Evolutionary conservation across 1,140 invertebrate species (phyloP).

Genomic region (Chrysopa pallens): DNA sequence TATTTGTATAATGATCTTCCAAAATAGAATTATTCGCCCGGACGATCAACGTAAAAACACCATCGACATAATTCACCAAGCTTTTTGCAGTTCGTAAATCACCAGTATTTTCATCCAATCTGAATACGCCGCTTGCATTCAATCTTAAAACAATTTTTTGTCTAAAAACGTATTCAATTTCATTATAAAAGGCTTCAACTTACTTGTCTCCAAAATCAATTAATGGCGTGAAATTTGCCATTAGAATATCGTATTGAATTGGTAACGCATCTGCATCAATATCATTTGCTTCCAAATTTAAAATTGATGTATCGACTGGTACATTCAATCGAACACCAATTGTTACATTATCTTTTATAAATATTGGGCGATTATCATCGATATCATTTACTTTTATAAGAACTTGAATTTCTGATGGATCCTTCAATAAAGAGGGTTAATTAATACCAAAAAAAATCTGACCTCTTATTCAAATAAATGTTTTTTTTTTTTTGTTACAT

Average conservation of each 20-base stretch:
- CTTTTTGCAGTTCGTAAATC: slow-evolving; percentile 48
- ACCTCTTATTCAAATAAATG: slow-evolving; percentile 5
- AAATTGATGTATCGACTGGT: slow-evolving; percentile 49
- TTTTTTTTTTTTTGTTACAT: neutral
- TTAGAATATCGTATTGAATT: slow-evolving; percentile 42
- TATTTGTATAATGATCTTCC: slow-evolving; percentile 26
- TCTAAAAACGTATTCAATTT: neutral
- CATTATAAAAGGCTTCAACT: neutral
- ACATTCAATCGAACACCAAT: slow-evolving; percentile 57
- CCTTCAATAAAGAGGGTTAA: slow-evolving; percentile 23
- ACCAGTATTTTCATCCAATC: slow-evolving; percentile 42
- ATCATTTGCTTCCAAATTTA: slow-evolving; percentile 45
- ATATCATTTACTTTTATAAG: slow-evolving; percentile 46
- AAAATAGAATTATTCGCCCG: slow-evolving; percentile 40
- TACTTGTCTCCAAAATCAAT: slow-evolving; percentile 30
- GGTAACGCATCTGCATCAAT: slow-evolving; percentile 42
- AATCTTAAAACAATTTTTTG: neutral
- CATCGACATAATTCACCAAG: slow-evolving; percentile 50
- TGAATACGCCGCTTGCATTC: slow-evolving; percentile 31
- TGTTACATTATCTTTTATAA: slow-evolving; percentile 43
- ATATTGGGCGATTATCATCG: slow-evolving; percentile 55
- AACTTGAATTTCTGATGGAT: slow-evolving; percentile 49
- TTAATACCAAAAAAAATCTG: slow-evolving; percentile 13
- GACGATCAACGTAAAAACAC: slow-evolving; percentile 40
- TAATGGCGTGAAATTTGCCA: slow-evolving; percentile 42